These are phyloP conservation scores for Matsumyia berberina DNA, from an alignment of 2,888 invertebrate genomes.

Conservation along the genomic window DNA sequence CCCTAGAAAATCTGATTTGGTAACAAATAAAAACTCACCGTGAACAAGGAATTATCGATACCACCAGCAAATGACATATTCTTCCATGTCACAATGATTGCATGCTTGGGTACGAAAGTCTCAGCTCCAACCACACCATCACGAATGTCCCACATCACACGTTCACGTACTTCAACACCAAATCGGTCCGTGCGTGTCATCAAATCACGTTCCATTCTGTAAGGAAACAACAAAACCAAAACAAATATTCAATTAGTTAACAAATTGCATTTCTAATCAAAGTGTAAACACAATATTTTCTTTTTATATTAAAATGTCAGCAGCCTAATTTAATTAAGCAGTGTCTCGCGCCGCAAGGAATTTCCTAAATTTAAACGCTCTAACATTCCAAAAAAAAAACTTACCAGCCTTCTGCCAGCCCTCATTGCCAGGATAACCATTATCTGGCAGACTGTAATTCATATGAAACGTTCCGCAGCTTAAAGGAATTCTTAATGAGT, in stretches of 20 bases:
- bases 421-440: conserved; percentile 29
- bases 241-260: conserved; percentile 9
- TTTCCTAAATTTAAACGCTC: background rate
- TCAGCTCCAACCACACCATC: conserved; percentile 96
- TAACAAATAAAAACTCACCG: conserved; percentile 85
- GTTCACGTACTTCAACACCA: conserved; percentile 93
- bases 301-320: background rate
- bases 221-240: conserved; percentile 63
- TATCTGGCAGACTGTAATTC: conserved; percentile 13
- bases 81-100: conserved; percentile 96
- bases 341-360: background rate
- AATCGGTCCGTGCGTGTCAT: conserved; percentile 91
- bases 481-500: conserved; percentile 52
- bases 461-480: conserved; percentile 32
- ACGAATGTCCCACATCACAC: conserved; percentile 94
- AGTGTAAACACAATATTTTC: background rate
- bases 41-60: conserved; percentile 90
- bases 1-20: too few relatives aligned
- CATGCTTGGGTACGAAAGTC: conserved; percentile 95
- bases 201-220: conserved; percentile 88
- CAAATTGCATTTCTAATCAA: conserved; percentile 18
- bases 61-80: conserved; percentile 97
- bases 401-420: background rate
- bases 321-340: background rate
- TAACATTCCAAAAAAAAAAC: background rate